Evolutionary conservation across 2,113 vertebrate genomes (phyloP).

Genomic region (Tachycineta bicolor): DNA sequence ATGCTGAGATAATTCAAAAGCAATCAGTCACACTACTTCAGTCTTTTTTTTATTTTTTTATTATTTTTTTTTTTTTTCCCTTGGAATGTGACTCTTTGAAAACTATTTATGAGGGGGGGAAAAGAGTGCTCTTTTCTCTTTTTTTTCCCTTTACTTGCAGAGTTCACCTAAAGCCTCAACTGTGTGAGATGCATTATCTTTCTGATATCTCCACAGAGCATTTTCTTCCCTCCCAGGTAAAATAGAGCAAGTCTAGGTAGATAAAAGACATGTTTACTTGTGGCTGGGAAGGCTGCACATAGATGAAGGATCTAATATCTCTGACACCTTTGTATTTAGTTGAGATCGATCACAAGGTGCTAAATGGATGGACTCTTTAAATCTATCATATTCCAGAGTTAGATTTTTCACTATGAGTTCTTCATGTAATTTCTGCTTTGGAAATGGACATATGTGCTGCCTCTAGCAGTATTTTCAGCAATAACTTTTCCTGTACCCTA

Average conservation of each 20-base stretch:
- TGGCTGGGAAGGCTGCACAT: background rate
- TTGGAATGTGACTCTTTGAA: background rate
- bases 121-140: background rate
- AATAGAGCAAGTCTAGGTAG: background rate
- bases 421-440: background rate
- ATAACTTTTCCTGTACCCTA: background rate
- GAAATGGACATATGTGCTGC: background rate
- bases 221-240: background rate
- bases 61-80: background rate
- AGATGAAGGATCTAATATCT: background rate
- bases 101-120: background rate
- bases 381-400: background rate
- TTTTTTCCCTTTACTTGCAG: background rate
- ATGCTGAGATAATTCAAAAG: conserved; percentile 39
- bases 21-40: background rate
- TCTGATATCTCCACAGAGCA: background rate
- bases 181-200: background rate
- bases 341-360: background rate
- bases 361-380: background rate
- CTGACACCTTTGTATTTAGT: background rate
- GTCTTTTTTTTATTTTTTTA: background rate
- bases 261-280: background rate
- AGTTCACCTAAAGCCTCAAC: background rate
- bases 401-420: background rate
- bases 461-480: background rate